A percentile compares a stretch with the other conserved stretches of the same genome.
phyloP scores from a whole-genome alignment of 2,113 vertebrate species.

The Notarius lentiginosus region DNA sequence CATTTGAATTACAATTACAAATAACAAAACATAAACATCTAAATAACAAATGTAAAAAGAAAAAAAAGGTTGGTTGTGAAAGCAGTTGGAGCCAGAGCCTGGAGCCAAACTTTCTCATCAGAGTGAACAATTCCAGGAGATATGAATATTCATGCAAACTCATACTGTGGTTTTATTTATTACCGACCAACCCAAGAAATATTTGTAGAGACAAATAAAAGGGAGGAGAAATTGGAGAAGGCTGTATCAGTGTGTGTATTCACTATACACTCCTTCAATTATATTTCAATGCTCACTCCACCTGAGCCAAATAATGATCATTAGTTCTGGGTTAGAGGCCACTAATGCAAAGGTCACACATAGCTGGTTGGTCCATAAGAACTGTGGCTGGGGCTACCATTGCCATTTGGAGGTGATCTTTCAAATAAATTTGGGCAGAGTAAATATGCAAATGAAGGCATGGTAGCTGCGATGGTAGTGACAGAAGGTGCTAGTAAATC shows the following conservation, averaged over 20 bases:
- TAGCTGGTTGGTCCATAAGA: no score
- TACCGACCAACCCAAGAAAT: conserved; percentile 38
- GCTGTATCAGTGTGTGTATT: not conserved
- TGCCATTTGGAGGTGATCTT: no score
- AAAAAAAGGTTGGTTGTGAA: not conserved
- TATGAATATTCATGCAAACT: conserved; percentile 45
- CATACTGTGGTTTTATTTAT: conserved; percentile 30
- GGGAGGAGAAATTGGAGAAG: not conserved
- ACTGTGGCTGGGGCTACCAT: no score
- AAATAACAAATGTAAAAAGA: not conserved
- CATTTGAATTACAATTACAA: not conserved
- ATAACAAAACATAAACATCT: not conserved
- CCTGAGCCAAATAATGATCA: not conserved
- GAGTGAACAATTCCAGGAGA: conserved; percentile 23
- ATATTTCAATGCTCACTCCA: not conserved
- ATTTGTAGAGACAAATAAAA: conserved; percentile 35
- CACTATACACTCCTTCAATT: not conserved
- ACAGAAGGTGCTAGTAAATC: no score
- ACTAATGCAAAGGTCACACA: not conserved
- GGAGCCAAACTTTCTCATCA: conserved; percentile 12
- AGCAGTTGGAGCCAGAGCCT: conserved; percentile 32
- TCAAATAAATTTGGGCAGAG: no score
- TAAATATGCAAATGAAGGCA: no score
- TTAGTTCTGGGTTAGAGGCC: not conserved
- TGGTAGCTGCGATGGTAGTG: no score